Conservation (phyloP, 2,797 vertebrate genomes). For the Anomalospiza imberbis region DNA sequence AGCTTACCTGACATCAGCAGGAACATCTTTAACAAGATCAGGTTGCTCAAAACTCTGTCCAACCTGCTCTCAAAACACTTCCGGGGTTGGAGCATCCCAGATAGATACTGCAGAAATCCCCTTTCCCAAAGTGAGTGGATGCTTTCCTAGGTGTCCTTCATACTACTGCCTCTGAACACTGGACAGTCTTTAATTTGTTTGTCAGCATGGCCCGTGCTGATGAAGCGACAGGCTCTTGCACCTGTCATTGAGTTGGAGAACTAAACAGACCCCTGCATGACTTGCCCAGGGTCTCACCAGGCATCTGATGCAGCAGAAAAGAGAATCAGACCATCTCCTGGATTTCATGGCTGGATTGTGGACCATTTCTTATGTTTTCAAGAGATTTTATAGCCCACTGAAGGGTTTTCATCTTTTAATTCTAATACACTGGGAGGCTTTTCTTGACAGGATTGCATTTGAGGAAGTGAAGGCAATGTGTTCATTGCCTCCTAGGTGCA, state of each 20-base stretch:
- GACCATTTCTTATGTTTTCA: neutral
- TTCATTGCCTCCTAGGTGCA: neutral
- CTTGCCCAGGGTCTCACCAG: neutral
- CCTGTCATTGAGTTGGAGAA: neutral
- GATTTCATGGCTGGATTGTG: accelerated
- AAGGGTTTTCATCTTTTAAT: neutral
- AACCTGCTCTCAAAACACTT: neutral
- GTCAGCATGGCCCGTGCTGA: neutral
- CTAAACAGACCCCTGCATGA: neutral
- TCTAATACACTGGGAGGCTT: neutral
- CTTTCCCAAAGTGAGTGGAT: neutral
- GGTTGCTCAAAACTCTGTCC: neutral
- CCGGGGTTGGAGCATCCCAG: neutral
- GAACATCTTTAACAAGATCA: neutral
- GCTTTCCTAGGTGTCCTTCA: neutral
- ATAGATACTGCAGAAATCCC: neutral
- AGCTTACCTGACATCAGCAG: neutral
- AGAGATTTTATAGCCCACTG: neutral
- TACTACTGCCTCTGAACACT: neutral
- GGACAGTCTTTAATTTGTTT: neutral
- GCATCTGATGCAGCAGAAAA: neutral
- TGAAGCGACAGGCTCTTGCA: neutral
- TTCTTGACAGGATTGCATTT: neutral
- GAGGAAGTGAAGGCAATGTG: neutral
- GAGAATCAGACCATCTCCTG: neutral